Evolutionary conservation across 1,140 invertebrate species (phyloP), one percentile per base, ranked within the genome.

Genomic region (Gerris buenoi): DNA sequence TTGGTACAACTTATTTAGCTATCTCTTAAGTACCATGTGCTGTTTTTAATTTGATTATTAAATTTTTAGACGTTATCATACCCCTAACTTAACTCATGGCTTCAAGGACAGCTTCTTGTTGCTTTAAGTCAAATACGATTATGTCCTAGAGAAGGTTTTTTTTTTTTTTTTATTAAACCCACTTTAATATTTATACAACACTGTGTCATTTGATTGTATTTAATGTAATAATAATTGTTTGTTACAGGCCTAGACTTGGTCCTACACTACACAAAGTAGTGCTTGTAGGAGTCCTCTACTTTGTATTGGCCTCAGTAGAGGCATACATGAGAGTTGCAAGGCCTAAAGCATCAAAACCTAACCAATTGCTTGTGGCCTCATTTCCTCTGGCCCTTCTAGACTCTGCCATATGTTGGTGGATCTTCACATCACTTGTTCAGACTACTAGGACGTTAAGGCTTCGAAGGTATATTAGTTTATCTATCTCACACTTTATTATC

Each of bases 401-500:
- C 79, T 81, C 84, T 75, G 82, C 87, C 74, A 83, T 88, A 79
- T 83, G 86, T 78, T 85, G 87, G 81, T 87, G 91, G 91, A 91
- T 93, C 73, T 93, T 92, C 78, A 88, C 88, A 1, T 89, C 88
- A n/a, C 80, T 97, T 22, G 85, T 93, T 13, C 87, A 90, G 74
- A 97, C 94, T 1, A 95, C 90, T 61, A 78, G 93, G 67, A 93
- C 92, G 10, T 79, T 97, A 63, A 81, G 91, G 71, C 79, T 97
- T 65, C 78, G 93, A 71, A 83, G 87, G 83, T 73, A 29, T 59
- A 14, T 63, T 63, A 29, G 22, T 67, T 46, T 18, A 46, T 46
- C 33, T 46, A 10, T 18, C 33, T 46, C 33, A 10, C 5, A 46
- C 33, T 10, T 46, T 18, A 10, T 18, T 46, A 46, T 46, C 18